A percentile compares a stretch with the other conserved stretches of the same genome.
These are phyloP conservation scores for Microcebus tavaratra DNA, from an alignment of 2,113 vertebrate genomes.

Conservation along the genomic window DNA sequence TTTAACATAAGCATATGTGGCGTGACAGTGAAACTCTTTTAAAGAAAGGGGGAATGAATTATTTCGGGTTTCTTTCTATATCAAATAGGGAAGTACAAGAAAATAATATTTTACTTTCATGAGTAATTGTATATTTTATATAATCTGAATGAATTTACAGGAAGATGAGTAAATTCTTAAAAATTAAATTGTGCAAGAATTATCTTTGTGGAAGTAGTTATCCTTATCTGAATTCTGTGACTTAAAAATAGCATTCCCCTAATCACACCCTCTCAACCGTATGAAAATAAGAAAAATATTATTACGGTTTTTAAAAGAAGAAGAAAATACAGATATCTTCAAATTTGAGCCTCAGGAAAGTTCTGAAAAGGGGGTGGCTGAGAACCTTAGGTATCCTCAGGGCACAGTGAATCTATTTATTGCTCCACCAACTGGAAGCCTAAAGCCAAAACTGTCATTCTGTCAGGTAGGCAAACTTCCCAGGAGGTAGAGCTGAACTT, in stretches of 20 bases:
- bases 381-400: neutral
- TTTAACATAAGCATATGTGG: fast-evolving
- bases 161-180: neutral
- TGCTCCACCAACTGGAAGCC: neutral
- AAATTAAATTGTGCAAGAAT: neutral
- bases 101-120: neutral
- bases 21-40: neutral
- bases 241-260: neutral
- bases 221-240: neutral
- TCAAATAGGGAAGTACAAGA: neutral
- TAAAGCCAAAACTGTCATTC: constrained; percentile 53
- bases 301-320: neutral
- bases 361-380: neutral
- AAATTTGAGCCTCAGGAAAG: neutral
- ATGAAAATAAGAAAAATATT: neutral
- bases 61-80: neutral
- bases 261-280: neutral
- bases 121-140: neutral
- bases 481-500: constrained; percentile 18
- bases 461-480: constrained; percentile 39
- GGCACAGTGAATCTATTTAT: constrained; percentile 19
- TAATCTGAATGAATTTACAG: neutral
- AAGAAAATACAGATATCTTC: constrained; percentile 7
- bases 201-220: neutral
- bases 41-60: neutral